Base-by-base conservation (phyloP, 2,888 invertebrate species). In the Abrostola triplasia region DNA sequence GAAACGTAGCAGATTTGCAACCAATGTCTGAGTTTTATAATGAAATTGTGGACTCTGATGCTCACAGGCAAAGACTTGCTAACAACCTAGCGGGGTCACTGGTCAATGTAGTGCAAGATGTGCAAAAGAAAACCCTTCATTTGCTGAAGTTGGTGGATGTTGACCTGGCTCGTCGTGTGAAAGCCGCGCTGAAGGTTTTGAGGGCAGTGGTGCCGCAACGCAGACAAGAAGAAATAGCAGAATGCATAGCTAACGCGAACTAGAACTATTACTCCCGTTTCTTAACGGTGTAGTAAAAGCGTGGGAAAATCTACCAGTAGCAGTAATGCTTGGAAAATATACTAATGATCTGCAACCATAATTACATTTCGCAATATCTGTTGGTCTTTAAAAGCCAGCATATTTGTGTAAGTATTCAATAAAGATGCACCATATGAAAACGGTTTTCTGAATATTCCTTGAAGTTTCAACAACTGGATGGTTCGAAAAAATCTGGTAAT, bases 1-100 rank as follows among this genome's bases (percentile, higher is more conserved):
- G 81, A 12, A 82, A 78, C 49, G 84, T 88, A 8, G 67, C 84
- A 2, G 90, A 90, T 76, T 80, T 90, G 4, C 82, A 83, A 41
- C 98, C 99, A 88, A 95, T 96, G 0, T 95, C 96, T 11, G 89
- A 95, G 9, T 98, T 98, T 93, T 99, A 95, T 92, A 87, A 88
- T 51, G 96, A 84, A 52, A 78, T 84, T n/a, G 36, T 71, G 55
- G 67, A 80, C n/a, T 64, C 50, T 35, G 79, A 80, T 47, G 78
- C 60, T 0, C 79, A 81, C 13, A 71, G 75, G 40, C 76, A 77
- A 54, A 76, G 82, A 8, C 47, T 82, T 47, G 71, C 67, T 5
- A 61, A 42, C 36, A 79, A 78, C 24, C 6, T 71, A 0, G 82
- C 76, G 1, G 10, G 0, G 0, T 12, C 44, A 1, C 44, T 82